Base-by-base conservation (phyloP, 2,113 vertebrate genomes). In the Callopanchax toddi region DNA sequence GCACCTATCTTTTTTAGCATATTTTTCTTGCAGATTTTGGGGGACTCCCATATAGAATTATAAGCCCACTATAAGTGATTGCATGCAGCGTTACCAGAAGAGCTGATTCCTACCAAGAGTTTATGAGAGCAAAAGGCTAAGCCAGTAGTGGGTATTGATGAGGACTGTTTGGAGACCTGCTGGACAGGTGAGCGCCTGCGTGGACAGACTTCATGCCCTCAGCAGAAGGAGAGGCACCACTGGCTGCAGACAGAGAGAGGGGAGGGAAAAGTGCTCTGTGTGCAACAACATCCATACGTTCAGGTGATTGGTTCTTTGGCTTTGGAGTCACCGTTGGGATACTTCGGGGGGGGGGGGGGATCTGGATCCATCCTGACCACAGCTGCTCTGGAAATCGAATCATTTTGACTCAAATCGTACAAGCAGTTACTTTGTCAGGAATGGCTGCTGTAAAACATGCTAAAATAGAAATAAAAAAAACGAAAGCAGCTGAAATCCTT, bases 1-100 rank as follows among this genome's bases (percentile, higher is more conserved):
- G 97, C 96, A 96, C 92, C 89, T 94, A 93, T 83, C 90, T 90
- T 94, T 91, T 90, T 91, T 92, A 92, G 91, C 90, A 86, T 92
- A 86, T 89, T 86, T 78, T 91, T 91, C 89, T 90, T 89, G 86
- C 91, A 78, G 91, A 86, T 83, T 86, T 76, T 74, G 32, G 88
- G 77, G 91, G 69, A 74, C 87, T 89, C 69, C 87, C 90, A 84
- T 87, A 82, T 79, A 93, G 84, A 87, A 89, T 86, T 86, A 90
- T 91, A 90, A 91, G 91, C 89, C 93, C 91, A 88, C 80, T 92
- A 91, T 89, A 77, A 32, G 86, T 93, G 91, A 93, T 89, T 88
- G 91, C 96, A 96, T 96, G 96, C 96, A 95, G 91, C 87, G 90
- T 78, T 87, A 82, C 84, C 81, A 75, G 86, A 79, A 67, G 83